A percentile compares a stretch with the other conserved stretches of the same genome.
These are phyloP conservation scores for Amblyteles armatorius DNA, from an alignment of 2,888 invertebrate species.

Conservation along the genomic window DNA sequence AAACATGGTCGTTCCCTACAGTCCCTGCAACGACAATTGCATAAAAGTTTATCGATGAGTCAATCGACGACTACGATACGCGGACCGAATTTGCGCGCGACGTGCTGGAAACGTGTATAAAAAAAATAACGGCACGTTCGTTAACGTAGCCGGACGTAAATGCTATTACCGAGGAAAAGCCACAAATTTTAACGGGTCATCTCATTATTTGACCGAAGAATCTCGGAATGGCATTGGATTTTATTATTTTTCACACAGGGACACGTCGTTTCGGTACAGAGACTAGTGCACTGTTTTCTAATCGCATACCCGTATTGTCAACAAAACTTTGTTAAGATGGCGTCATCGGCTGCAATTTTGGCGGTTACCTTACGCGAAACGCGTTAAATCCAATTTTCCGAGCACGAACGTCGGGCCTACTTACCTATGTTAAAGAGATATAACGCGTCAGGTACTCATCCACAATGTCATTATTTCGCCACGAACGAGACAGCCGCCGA, in stretches of 20 bases:
- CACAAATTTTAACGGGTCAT: constrained; percentile 3
- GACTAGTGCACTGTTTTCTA: constrained; percentile 47
- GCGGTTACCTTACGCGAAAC: constrained; percentile 76
- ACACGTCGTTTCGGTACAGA: neutral
- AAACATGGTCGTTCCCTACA: constrained; percentile 90
- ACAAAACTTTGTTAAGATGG: constrained; percentile 82
- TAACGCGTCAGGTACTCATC: constrained; percentile 60
- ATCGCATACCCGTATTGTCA: constrained; percentile 76
- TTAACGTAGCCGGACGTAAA: constrained; percentile 12
- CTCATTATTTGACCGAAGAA: neutral
- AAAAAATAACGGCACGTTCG: constrained; percentile 13
- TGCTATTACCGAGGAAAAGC: neutral
- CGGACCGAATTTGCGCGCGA: neutral
- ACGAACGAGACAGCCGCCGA: constrained; percentile 11
- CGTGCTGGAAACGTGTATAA: neutral
- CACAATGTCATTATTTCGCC: constrained; percentile 69
- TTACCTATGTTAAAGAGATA: constrained; percentile 66
- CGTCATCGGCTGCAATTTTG: constrained; percentile 79
- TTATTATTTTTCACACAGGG: neutral
- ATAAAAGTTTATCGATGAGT: neutral
- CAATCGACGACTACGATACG: neutral
- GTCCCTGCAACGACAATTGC: constrained; percentile 36
- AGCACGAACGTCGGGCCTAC: constrained; percentile 15
- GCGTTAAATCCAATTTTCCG: constrained; percentile 44
- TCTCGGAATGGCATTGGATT: neutral